Base-by-base conservation (phyloP, 2,113 vertebrate genomes). In the Tapirus terrestris region DNA sequence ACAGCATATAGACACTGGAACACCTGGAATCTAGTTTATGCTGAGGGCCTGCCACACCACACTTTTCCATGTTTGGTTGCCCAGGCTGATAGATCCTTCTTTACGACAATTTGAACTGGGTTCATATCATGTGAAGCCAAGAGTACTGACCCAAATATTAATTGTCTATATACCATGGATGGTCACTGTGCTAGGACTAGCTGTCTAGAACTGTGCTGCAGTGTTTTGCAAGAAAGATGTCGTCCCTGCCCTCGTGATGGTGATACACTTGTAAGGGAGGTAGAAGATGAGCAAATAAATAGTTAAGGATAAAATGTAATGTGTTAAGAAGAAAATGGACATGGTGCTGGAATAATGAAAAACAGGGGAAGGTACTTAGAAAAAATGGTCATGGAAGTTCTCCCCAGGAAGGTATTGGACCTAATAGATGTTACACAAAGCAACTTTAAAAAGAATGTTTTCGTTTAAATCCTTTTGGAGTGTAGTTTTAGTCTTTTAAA, bases 401-500 rank as follows among this genome's bases (percentile, higher is more conserved):
- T 97, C 25, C 36, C 0, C 29, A 60, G 9, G 14, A 53, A 80
- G 12, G 3, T 12, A 9, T 58, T 12, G 63, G 11, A 60, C 1
- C 14, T 73, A 70, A 51, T 1, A 94, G 39, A 39, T 58, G 8
- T 20, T 56, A 53, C 1, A 45, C 10, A 60, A 91, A 87, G 8
- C 75, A 43, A 67, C 18, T 70, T 65, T n/a, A 70, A 85, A 83
- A 56, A 51, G 23, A 43, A 45, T 25, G 6, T 79, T 89, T 90
- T n/a, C 29, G 45, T 61, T 75, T 20, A 58, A 13, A 63, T 65
- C 1, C 9, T 63, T 96, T 80, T 20, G 7, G 79, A 80, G 9
- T 60, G 12, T n/a, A 82, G 4, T 53, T 73, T 82, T 72, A 94
- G 48, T 45, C 39, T 91, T 96, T 53, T 79, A 60, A 65, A 92